Conservation (phyloP, 2,113 vertebrate genomes). For the Leptobrachium ailaonicum region DNA sequence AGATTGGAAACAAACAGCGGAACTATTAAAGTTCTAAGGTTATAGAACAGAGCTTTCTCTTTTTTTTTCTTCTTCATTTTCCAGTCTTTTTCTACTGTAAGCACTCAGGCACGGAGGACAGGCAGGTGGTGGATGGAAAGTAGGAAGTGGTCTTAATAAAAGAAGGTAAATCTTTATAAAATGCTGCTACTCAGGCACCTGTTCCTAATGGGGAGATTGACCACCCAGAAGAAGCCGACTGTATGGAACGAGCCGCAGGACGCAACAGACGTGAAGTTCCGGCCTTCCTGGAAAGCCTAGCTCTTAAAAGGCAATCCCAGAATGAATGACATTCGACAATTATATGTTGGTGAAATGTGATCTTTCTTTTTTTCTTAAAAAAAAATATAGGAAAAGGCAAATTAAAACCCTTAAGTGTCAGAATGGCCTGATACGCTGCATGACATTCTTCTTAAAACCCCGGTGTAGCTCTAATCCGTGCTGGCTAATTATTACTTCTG, state of each 20-base stretch:
- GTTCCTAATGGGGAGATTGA: conserved; percentile 41
- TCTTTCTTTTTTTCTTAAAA: conserved; percentile 4
- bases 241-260: conserved; percentile 43
- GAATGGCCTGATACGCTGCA: neutral
- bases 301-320: conserved; percentile 35
- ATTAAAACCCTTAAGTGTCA: conserved; percentile 25
- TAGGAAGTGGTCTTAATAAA: conserved; percentile 16
- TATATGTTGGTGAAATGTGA: conserved; percentile 47
- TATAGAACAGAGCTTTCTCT: neutral
- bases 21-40: neutral
- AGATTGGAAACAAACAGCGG: neutral
- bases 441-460: conserved; percentile 1
- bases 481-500: neutral
- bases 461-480: neutral
- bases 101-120: neutral
- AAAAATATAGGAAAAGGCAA: conserved; percentile 32
- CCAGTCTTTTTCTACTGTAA: neutral
- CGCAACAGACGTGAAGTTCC: conserved; percentile 34
- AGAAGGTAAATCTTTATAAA: conserved; percentile 47
- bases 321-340: conserved; percentile 39
- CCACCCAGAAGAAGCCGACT: conserved; percentile 47
- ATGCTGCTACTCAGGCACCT: conserved; percentile 45
- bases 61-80: neutral
- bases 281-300: conserved; percentile 34
- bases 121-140: conserved; percentile 24